A percentile compares a stretch with the other conserved stretches of the same genome.
These are phyloP conservation scores for Dicycla oo DNA, from an alignment of 2,888 invertebrate genomes.

Conservation along the genomic window DNA sequence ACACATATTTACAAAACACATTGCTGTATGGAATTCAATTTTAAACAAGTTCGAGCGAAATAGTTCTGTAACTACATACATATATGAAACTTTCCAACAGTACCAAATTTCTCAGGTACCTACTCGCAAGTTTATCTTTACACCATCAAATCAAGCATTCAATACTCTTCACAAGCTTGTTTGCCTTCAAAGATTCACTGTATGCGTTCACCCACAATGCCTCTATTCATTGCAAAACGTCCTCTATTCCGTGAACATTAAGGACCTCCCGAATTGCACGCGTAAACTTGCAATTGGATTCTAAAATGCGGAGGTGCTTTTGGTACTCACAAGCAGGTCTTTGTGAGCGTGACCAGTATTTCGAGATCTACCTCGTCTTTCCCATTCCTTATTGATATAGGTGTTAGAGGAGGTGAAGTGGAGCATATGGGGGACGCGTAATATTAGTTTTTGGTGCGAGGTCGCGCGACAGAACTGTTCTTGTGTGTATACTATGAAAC, in stretches of 20 bases:
- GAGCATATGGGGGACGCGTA: slow-evolving; percentile 69
- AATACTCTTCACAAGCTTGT: slow-evolving; percentile 84
- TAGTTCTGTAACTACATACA: slow-evolving; percentile 12
- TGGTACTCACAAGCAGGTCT: slow-evolving; percentile 86
- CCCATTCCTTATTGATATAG: slow-evolving; percentile 63
- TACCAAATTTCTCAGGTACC: slow-evolving; percentile 62
- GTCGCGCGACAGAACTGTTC: slow-evolving; percentile 86
- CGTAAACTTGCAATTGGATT: slow-evolving; percentile 78
- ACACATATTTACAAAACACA: slow-evolving; percentile 47
- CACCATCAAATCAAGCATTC: slow-evolving; percentile 82
- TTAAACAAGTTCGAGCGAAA: slow-evolving; percentile 22
- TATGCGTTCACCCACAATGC: slow-evolving; percentile 65
- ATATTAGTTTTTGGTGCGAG: slow-evolving; percentile 80
- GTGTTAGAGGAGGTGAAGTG: slow-evolving; percentile 65
- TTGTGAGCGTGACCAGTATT: slow-evolving; percentile 82
- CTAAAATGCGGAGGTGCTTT: slow-evolving; percentile 87
- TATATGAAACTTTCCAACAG: slow-evolving; percentile 35
- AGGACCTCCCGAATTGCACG: slow-evolving; percentile 72
- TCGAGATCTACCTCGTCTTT: slow-evolving; percentile 77
- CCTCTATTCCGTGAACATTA: slow-evolving; percentile 73
- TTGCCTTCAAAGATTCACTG: slow-evolving; percentile 85
- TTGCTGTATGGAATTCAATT: slow-evolving; percentile 39
- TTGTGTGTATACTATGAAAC: slow-evolving; percentile 87
- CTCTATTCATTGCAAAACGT: slow-evolving; percentile 72
- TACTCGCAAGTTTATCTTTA: slow-evolving; percentile 72